A percentile compares a stretch with the other conserved stretches of the same genome.
Conservation (phyloP, 2,113 vertebrate species). For the Prochilodus magdalenae region DNA sequence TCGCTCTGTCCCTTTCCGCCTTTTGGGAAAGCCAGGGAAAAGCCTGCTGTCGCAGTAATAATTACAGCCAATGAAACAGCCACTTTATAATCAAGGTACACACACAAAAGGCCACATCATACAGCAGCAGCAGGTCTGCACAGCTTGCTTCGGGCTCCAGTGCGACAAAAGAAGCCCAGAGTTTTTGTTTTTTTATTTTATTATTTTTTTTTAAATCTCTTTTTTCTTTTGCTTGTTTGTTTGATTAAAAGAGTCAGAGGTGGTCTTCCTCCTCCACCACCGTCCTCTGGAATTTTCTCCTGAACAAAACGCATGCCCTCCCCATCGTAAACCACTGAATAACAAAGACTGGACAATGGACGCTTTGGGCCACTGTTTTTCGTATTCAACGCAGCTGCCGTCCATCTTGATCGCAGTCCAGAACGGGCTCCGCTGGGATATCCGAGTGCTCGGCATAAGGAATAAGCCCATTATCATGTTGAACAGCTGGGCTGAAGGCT, state of each 20-base stretch:
- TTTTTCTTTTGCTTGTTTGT: too few relatives aligned
- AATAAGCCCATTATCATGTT: background rate
- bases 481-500: background rate
- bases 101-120: conserved; percentile 12
- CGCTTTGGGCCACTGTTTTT: background rate
- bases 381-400: background rate
- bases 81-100: conserved; percentile 4
- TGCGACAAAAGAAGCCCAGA: background rate
- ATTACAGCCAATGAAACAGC: background rate
- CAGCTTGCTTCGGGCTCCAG: background rate
- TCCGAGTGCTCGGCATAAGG: background rate
- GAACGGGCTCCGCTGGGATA: too few relatives aligned
- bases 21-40: background rate
- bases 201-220: too few relatives aligned
- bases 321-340: background rate
- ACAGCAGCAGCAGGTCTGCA: background rate
- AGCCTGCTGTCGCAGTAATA: conserved; percentile 4
- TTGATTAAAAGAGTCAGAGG: background rate
- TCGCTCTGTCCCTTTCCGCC: background rate
- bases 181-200: background rate
- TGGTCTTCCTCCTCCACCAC: background rate
- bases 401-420: background rate
- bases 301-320: background rate
- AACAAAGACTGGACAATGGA: background rate
- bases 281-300: background rate